phyloP scores from a whole-genome alignment of 1,140 invertebrate genomes.

The Agraylea sexmaculata region DNA sequence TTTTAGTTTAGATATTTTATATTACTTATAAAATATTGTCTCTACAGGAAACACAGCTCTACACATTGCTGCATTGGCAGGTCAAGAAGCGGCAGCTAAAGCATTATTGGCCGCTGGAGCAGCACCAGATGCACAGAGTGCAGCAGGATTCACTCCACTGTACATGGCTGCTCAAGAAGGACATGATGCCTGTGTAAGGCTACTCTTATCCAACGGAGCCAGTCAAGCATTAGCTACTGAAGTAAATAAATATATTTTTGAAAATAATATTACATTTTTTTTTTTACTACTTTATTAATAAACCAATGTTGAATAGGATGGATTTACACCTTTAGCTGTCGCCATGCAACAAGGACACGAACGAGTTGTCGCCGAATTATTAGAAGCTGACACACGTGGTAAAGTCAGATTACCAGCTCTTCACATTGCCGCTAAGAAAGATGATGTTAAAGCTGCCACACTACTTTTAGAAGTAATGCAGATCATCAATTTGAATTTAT shows the following conservation, averaged over 20 bases:
- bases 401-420: conserved; percentile 82
- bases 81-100: conserved; percentile 89
- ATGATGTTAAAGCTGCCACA: conserved; percentile 91
- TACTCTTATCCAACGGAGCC: conserved; percentile 83
- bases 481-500: conserved; percentile 1
- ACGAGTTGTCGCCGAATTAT: conserved; percentile 87
- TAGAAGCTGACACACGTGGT: conserved; percentile 89
- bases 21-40: not conserved
- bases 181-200: conserved; percentile 88
- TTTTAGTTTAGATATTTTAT: not conserved
- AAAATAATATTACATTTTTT: conserved; percentile 2
- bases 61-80: conserved; percentile 95
- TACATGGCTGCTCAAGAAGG: conserved; percentile 99
- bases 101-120: conserved; percentile 81
- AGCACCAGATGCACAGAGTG: conserved; percentile 91
- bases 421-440: conserved; percentile 99
- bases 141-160: conserved; percentile 95
- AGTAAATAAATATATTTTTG: conserved; percentile 41
- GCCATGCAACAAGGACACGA: conserved; percentile 99
- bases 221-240: conserved; percentile 95
- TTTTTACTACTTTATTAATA: conserved; percentile 18
- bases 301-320: conserved; percentile 65
- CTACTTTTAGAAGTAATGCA: conserved; percentile 66
- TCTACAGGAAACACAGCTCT: conserved; percentile 84
- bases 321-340: conserved; percentile 95